Percentiles rank a stretch among this genome's conserved stretches.
These are phyloP conservation scores for Trichonephila clavipes DNA, from an alignment of 1,140 invertebrate genomes.

Conservation along the genomic window DNA sequence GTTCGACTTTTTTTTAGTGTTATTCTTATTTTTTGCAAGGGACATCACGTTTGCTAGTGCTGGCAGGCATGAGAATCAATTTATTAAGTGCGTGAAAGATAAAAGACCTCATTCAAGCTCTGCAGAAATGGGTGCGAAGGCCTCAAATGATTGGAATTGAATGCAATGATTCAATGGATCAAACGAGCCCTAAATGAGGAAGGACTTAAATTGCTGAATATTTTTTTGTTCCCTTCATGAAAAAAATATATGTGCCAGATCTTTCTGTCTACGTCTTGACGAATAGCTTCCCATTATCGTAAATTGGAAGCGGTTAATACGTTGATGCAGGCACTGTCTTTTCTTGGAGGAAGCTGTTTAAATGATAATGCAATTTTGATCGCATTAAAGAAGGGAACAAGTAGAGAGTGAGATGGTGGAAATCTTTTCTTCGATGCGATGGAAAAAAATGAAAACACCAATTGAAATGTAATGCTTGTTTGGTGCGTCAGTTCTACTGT, in stretches of 20 bases:
- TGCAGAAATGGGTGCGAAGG: constrained; percentile 16
- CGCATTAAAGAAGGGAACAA: not conserved
- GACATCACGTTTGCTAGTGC: constrained; percentile 15
- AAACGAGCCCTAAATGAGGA: constrained; percentile 58
- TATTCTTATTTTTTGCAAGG: not conserved
- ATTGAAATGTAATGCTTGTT: not conserved
- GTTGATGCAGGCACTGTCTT: not conserved
- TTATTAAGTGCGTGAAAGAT: constrained; percentile 54
- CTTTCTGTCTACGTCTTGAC: constrained; percentile 44
- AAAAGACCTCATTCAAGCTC: constrained; percentile 45
- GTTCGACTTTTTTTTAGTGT: not conserved
- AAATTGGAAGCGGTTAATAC: constrained; percentile 28
- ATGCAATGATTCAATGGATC: constrained; percentile 54
- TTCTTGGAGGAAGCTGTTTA: constrained; percentile 12
- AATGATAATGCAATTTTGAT: constrained; percentile 39
- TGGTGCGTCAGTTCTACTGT: not conserved
- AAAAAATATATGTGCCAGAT: constrained; percentile 18
- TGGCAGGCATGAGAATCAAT: constrained; percentile 61
- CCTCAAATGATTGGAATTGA: constrained; percentile 59
- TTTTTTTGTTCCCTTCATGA: not conserved
- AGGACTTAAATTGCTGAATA: constrained; percentile 47
- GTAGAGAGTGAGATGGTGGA: not conserved
- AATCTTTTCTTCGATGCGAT: not conserved
- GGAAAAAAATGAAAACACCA: not conserved
- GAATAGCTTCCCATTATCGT: constrained; percentile 33